A percentile compares a stretch with the other conserved stretches of the same genome.
phyloP scores from a whole-genome alignment of 2,113 vertebrate genomes.

The Cynopterus brachyotis region DNA sequence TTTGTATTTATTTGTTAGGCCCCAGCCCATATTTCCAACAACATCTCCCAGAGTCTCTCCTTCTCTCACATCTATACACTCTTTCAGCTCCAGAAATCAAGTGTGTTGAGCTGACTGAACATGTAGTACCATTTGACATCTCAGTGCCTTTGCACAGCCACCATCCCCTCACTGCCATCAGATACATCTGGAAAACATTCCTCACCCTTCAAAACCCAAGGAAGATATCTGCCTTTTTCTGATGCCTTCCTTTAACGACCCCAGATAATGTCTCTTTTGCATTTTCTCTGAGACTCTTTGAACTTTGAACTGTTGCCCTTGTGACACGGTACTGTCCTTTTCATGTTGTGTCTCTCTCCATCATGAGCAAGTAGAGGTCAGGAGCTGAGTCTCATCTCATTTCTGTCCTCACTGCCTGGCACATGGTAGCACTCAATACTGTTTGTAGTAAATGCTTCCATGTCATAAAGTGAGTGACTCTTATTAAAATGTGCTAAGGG shows the following conservation, averaged over 20 bases:
- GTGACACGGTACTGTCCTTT: neutral
- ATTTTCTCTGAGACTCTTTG: neutral
- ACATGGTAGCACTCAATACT: neutral
- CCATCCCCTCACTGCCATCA: fast-evolving
- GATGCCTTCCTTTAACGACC: neutral
- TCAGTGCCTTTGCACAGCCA: neutral
- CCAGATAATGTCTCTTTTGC: neutral
- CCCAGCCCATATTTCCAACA: neutral
- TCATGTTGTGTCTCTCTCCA: neutral
- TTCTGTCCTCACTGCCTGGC: neutral
- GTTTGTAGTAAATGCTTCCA: neutral
- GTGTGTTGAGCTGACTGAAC: neutral
- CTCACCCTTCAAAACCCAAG: neutral
- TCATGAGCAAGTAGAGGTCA: neutral
- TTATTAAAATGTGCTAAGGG: neutral
- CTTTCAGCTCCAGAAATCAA: neutral
- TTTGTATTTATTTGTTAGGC: neutral
- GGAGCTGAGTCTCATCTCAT: neutral
- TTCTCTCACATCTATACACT: neutral
- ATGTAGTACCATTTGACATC: neutral
- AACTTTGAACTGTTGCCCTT: no score
- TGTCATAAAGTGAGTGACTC: neutral
- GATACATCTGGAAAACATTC: neutral
- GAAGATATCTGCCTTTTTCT: neutral
- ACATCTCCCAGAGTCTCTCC: neutral